Conservation (phyloP, 2,797 vertebrate genomes). For the Prionace glauca region DNA sequence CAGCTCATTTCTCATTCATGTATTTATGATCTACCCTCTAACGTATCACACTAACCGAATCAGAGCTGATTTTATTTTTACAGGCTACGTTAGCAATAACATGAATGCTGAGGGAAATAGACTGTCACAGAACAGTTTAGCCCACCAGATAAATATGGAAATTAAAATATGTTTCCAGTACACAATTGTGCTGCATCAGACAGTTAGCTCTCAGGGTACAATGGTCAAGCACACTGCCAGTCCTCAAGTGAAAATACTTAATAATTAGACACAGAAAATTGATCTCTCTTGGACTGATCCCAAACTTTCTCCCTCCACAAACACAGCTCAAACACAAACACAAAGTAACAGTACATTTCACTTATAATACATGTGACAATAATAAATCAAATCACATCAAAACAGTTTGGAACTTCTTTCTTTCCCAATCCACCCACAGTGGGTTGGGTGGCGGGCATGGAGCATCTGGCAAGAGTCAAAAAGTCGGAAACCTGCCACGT, state of each 20-base stretch:
- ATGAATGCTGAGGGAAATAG: constrained; percentile 29
- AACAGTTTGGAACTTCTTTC: too few species aligned
- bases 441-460: too few species aligned
- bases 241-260: not conserved
- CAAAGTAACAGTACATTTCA: too few species aligned
- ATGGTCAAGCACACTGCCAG: not conserved
- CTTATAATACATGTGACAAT: too few species aligned
- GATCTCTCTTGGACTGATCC: not conserved
- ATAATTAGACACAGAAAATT: not conserved
- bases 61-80: constrained; percentile 31
- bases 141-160: not conserved
- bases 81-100: constrained; percentile 20
- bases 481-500: too few species aligned
- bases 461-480: too few species aligned
- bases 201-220: not conserved
- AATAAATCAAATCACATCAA: too few species aligned
- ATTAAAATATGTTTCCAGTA: not conserved
- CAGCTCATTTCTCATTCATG: constrained; percentile 27
- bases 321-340: too few species aligned
- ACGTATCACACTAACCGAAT: constrained; percentile 12
- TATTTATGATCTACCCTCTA: constrained; percentile 34
- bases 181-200: not conserved
- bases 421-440: too few species aligned
- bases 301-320: not conserved
- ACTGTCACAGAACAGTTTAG: not conserved